phyloP scores from a whole-genome alignment of 2,797 vertebrate species.

The Spea hammondii region DNA sequence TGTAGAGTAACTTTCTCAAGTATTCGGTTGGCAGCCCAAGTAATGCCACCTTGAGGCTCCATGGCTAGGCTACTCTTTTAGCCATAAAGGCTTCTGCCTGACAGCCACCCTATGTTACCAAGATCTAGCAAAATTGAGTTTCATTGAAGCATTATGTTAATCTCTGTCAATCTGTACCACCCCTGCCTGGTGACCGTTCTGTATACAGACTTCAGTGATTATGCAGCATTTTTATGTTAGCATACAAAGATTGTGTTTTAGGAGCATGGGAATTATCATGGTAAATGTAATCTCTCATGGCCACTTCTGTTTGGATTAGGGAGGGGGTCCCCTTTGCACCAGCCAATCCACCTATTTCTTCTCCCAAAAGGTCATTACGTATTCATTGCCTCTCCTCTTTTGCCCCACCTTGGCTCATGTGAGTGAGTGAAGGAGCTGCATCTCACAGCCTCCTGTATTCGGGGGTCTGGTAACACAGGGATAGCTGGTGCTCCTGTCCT shows the following conservation, averaged over 20 bases:
- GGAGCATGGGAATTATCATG: constrained; percentile 5
- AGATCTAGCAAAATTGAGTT: too few species aligned
- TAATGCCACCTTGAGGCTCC: too few species aligned
- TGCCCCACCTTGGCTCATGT: constrained; percentile 23
- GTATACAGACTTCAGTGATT: too few species aligned
- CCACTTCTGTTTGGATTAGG: constrained; percentile 1
- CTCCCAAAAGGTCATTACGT: constrained; percentile 51
- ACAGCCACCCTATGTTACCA: too few species aligned
- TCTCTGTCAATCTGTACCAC: too few species aligned
- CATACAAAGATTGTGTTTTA: not conserved
- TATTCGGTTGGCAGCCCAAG: too few species aligned
- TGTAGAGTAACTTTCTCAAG: too few species aligned
- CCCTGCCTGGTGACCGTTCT: too few species aligned
- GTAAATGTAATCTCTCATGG: constrained; percentile 9
- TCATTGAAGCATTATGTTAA: too few species aligned
- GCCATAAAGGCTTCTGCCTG: too few species aligned
- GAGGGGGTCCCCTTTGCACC: constrained; percentile 1
- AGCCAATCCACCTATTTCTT: constrained; percentile 30
- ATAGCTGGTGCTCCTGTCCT: constrained; percentile 43
- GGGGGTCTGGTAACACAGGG: constrained; percentile 49
- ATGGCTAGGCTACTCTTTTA: too few species aligned
- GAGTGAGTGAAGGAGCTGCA: constrained; percentile 23
- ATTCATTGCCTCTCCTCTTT: constrained; percentile 57
- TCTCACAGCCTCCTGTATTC: constrained; percentile 33
- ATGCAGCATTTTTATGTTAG: not conserved